These are phyloP conservation scores for Chromoteleia sp. DNA, from an alignment of 2,888 invertebrate species.

Conservation along the genomic window DNA sequence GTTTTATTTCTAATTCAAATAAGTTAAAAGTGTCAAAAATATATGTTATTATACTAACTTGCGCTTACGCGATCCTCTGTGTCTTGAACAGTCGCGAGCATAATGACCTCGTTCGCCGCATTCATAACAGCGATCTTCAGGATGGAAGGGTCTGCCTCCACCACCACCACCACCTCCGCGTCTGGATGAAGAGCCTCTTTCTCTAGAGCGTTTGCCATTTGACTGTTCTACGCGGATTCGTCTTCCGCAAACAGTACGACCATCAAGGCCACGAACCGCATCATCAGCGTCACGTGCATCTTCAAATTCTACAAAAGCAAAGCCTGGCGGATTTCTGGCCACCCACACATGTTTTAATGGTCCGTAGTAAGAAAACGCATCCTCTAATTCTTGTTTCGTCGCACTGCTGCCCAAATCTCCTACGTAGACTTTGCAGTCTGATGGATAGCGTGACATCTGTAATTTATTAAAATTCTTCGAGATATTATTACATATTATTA, in stretches of 20 bases:
- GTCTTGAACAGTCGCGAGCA: slow-evolving; percentile 94
- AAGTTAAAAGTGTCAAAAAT: too few species aligned
- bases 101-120: slow-evolving; percentile 97
- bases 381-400: slow-evolving; percentile 96
- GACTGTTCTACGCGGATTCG: slow-evolving; percentile 96
- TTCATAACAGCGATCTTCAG: slow-evolving; percentile 97
- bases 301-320: slow-evolving; percentile 97
- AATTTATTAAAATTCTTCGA: neutral
- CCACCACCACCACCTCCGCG: slow-evolving; percentile 85
- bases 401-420: slow-evolving; percentile 97
- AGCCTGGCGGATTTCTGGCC: slow-evolving; percentile 97
- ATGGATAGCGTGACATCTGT: slow-evolving; percentile 91
- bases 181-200: slow-evolving; percentile 87
- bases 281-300: slow-evolving; percentile 97
- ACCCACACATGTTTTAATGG: slow-evolving; percentile 98
- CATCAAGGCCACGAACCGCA: slow-evolving; percentile 91
- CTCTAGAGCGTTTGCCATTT: slow-evolving; percentile 90
- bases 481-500: too few species aligned
- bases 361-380: slow-evolving; percentile 96
- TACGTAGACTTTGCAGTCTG: slow-evolving; percentile 97
- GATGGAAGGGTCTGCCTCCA: slow-evolving; percentile 89
- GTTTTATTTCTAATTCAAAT: too few species aligned
- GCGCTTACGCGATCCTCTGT: slow-evolving; percentile 85
- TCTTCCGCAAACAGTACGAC: slow-evolving; percentile 94
- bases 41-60: slow-evolving; percentile 76